Evolutionary conservation across 2,888 invertebrate species (phyloP).

Genomic region (Agrochola circellaris): DNA sequence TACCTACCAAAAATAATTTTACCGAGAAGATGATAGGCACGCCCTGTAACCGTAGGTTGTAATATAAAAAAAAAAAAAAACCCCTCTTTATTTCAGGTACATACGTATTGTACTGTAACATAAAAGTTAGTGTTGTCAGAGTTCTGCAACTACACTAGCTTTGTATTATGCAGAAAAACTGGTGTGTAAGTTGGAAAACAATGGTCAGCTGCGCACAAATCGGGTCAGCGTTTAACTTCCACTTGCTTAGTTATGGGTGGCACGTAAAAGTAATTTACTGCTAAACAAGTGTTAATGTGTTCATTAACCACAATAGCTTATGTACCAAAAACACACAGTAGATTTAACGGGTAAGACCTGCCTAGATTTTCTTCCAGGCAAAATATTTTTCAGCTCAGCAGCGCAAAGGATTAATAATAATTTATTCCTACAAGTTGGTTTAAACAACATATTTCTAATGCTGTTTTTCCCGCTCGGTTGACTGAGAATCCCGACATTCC

Average conservation of each 20-base stretch:
- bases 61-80: too few relatives aligned
- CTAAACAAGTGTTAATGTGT: neutral
- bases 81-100: too few relatives aligned
- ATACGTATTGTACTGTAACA: neutral
- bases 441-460: neutral
- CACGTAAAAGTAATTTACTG: conserved; percentile 7
- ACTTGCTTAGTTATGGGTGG: neutral
- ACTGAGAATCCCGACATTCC: neutral
- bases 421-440: neutral
- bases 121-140: conserved; percentile 3
- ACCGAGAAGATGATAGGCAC: neutral
- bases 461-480: conserved; percentile 1
- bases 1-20: neutral
- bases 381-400: neutral
- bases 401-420: neutral
- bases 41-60: too few relatives aligned
- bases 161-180: conserved; percentile 32
- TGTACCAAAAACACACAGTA: neutral
- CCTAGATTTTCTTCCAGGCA: neutral
- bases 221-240: conserved; percentile 25
- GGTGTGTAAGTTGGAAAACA: conserved; percentile 36
- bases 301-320: neutral
- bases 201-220: conserved; percentile 17
- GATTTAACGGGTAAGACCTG: neutral
- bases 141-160: conserved; percentile 18